Conservation (phyloP, 1,140 invertebrate species). For the Dreissena rostriformis region DNA sequence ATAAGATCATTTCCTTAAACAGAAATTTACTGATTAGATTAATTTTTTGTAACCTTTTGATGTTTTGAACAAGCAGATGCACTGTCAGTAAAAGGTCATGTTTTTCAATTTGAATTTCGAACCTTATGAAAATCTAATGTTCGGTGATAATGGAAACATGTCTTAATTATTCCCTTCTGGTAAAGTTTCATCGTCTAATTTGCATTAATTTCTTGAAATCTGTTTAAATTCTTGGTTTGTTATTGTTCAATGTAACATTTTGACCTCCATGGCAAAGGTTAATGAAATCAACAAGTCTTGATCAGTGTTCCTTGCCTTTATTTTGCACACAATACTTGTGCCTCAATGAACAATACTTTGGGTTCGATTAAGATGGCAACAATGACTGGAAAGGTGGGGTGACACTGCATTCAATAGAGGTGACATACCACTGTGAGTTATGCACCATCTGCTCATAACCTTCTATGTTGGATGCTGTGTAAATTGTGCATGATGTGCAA, state of each 20-base stretch:
- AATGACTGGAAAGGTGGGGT: background rate
- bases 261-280: conserved; percentile 25
- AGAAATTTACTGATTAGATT: background rate
- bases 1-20: conserved; percentile 26
- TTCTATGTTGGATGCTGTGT: background rate
- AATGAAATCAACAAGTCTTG: conserved; percentile 55
- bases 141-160: background rate
- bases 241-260: conserved; percentile 10
- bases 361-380: conserved; percentile 4
- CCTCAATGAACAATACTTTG: conserved; percentile 16
- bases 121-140: background rate
- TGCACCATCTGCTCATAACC: conserved; percentile 41
- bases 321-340: conserved; percentile 37
- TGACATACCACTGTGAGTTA: conserved; percentile 47
- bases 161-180: background rate
- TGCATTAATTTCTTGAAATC: background rate
- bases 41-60: background rate
- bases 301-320: conserved; percentile 36
- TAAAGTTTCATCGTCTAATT: background rate
- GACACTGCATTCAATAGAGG: conserved; percentile 13
- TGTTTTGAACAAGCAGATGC: background rate
- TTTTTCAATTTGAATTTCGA: conserved; percentile 2
- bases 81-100: background rate
- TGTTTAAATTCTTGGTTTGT: background rate
- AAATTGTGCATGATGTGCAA: background rate